Evolutionary conservation across 2,797 vertebrate species (phyloP).

Genomic region (Semotilus atromaculatus): DNA sequence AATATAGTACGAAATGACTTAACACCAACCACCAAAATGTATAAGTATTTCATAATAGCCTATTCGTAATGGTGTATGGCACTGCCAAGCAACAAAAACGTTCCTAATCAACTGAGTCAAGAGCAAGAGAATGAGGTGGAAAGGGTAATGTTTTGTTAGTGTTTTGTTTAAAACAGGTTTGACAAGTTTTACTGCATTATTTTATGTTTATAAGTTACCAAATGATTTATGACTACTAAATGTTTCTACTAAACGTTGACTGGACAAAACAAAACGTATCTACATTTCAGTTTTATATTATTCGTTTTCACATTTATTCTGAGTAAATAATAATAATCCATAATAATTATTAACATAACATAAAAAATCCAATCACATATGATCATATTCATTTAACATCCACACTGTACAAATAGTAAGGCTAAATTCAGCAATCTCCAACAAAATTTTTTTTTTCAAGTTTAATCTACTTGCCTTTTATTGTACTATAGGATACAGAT

Average conservation of each 20-base stretch:
- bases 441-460: neutral
- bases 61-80: constrained; percentile 46
- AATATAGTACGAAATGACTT: constrained; percentile 61
- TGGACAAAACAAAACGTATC: neutral
- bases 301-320: neutral
- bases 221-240: neutral
- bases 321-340: neutral
- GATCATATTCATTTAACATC: neutral
- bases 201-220: constrained; percentile 1
- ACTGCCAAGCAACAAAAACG: constrained; percentile 56
- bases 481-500: neutral
- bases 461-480: neutral
- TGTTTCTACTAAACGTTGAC: neutral
- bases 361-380: neutral
- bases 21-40: constrained; percentile 54
- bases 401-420: neutral
- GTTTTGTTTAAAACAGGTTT: constrained; percentile 39
- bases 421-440: neutral
- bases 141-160: constrained; percentile 44
- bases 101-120: constrained; percentile 40
- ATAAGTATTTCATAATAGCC: constrained; percentile 57
- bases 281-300: neutral
- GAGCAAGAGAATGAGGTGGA: constrained; percentile 12
- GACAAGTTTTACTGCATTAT: constrained; percentile 21
- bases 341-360: too few relatives aligned